phyloP scores from a whole-genome alignment of 2,797 vertebrate species.

The Phyllotis vaccarum region DNA sequence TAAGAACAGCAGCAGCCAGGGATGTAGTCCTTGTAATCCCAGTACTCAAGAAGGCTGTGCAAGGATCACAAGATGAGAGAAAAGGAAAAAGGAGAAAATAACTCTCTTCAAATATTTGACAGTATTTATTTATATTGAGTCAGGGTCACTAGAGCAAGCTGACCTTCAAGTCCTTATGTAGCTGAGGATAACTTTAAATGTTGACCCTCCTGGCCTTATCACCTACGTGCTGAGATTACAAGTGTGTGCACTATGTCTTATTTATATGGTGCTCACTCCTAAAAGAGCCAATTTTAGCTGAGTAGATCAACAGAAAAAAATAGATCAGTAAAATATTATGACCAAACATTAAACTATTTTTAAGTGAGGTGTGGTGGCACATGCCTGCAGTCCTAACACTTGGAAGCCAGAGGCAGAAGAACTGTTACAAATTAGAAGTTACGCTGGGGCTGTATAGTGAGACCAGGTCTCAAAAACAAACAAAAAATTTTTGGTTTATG shows the following conservation, averaged over 20 bases:
- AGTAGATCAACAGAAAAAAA: conserved; percentile 38
- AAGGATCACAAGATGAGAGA: neutral
- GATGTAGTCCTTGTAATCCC: neutral
- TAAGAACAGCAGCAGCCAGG: neutral
- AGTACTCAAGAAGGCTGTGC: neutral
- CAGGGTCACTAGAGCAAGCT: neutral
- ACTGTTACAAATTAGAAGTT: neutral
- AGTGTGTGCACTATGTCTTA: neutral
- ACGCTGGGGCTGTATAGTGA: neutral
- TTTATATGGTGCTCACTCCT: neutral
- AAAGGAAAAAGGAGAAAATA: neutral
- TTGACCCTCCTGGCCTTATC: neutral
- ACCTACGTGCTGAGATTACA: neutral
- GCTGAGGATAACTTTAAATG: neutral
- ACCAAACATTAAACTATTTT: neutral
- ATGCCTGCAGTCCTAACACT: neutral
- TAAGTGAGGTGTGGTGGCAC: neutral
- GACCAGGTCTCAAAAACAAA: neutral
- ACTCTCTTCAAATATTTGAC: conserved; percentile 18
- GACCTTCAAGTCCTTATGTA: neutral
- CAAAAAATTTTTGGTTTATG: conserved; percentile 27
- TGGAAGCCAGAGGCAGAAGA: neutral
- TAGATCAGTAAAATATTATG: neutral
- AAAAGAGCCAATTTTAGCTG: neutral
- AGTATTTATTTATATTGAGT: neutral